Percentiles rank a stretch among this genome's conserved stretches.
Evolutionary conservation across 2,113 vertebrate genomes (phyloP).

Genomic region (Ptychochromis oligacanthus): DNA sequence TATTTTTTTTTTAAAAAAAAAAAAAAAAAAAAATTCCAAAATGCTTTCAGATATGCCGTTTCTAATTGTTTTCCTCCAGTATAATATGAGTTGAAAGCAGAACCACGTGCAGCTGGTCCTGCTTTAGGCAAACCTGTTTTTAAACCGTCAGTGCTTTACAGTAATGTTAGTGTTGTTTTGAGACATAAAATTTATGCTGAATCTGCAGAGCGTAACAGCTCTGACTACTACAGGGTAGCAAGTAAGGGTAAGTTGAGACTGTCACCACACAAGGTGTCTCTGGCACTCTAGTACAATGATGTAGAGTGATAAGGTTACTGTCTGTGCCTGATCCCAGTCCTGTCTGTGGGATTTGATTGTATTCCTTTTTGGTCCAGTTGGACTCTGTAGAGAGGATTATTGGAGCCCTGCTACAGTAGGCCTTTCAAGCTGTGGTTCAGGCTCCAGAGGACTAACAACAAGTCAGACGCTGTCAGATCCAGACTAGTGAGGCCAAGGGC

Average conservation of each 20-base stretch:
- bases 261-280: slow-evolving; percentile 13
- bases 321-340: neutral
- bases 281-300: slow-evolving; percentile 20
- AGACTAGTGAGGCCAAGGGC: slow-evolving; percentile 65
- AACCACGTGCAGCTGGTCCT: slow-evolving; percentile 36
- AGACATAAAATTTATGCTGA: slow-evolving; percentile 24
- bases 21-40: no score
- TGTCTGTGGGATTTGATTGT: slow-evolving; percentile 45
- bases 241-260: neutral
- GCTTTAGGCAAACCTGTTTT: slow-evolving; percentile 38
- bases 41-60: slow-evolving; percentile 16
- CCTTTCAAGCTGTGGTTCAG: slow-evolving; percentile 64
- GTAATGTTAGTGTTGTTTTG: slow-evolving; percentile 32
- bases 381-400: slow-evolving; percentile 65
- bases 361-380: slow-evolving; percentile 56
- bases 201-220: slow-evolving; percentile 7
- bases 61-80: slow-evolving; percentile 29
- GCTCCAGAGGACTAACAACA: slow-evolving; percentile 72
- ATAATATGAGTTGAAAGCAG: slow-evolving; percentile 19
- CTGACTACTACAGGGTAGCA: slow-evolving; percentile 14
- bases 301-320: slow-evolving; percentile 34
- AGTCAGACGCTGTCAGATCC: slow-evolving; percentile 74
- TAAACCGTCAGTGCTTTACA: slow-evolving; percentile 21
- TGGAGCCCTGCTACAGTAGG: slow-evolving; percentile 57
- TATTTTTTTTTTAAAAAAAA: no score